Evolutionary conservation across 2,888 invertebrate species (phyloP).

Genomic region (Scelioninae gen. 2): DNA sequence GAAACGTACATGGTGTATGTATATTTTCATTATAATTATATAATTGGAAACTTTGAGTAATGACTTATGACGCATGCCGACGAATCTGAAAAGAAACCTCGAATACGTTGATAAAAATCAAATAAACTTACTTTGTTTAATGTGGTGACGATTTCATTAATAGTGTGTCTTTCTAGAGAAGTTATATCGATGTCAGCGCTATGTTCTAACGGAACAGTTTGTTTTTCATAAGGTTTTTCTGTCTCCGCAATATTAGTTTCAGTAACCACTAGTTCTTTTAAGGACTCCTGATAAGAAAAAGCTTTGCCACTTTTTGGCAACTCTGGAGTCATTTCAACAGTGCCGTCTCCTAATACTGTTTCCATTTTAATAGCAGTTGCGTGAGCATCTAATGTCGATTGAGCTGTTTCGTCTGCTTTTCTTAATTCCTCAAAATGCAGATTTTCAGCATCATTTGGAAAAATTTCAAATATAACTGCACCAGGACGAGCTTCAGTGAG

Average conservation of each 20-base stretch:
- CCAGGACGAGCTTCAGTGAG: constrained; percentile 70
- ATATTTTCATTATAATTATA: no score
- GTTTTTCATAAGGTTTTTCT: constrained; percentile 75
- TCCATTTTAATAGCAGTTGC: constrained; percentile 76
- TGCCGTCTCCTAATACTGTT: constrained; percentile 73
- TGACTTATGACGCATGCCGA: no score
- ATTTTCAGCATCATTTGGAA: constrained; percentile 72
- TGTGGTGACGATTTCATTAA: constrained; percentile 68
- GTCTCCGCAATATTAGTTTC: constrained; percentile 76
- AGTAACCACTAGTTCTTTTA: constrained; percentile 75
- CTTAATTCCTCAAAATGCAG: constrained; percentile 62
- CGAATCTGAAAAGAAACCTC: no score
- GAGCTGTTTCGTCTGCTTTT: constrained; percentile 68
- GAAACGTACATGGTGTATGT: no score
- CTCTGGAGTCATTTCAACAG: constrained; percentile 64
- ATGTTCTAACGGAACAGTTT: constrained; percentile 71
- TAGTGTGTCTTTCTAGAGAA: constrained; percentile 66
- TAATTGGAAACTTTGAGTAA: no score
- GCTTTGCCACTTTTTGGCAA: constrained; percentile 69
- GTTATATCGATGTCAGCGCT: constrained; percentile 68
- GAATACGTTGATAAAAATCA: no score
- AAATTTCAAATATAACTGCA: constrained; percentile 69
- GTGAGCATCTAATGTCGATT: constrained; percentile 74
- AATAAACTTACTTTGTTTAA: constrained; percentile 65
- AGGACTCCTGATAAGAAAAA: constrained; percentile 76